These are phyloP conservation scores for Asbolus verrucosus DNA, from an alignment of 1,140 invertebrate species.

Conservation along the genomic window DNA sequence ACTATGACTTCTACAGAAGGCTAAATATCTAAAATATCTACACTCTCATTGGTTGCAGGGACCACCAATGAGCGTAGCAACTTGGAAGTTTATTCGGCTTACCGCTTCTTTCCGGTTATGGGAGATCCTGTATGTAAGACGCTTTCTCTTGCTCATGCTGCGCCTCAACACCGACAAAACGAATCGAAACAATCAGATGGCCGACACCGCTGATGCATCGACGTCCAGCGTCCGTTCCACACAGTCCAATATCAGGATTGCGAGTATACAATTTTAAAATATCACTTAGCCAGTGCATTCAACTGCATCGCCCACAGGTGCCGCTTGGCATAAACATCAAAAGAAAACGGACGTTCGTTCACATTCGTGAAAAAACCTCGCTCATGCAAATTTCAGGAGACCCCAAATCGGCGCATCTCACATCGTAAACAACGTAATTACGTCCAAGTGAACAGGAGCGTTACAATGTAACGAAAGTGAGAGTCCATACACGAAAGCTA, in stretches of 20 bases:
- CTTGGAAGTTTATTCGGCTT: too few relatives aligned
- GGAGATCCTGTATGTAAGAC: too few relatives aligned
- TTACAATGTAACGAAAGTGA: slow-evolving; percentile 13
- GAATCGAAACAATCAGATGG: slow-evolving; percentile 22
- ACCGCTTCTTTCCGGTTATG: too few relatives aligned
- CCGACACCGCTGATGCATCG: too few relatives aligned
- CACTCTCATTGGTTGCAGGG: too few relatives aligned
- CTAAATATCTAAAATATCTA: too few relatives aligned
- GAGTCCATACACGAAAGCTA: neutral
- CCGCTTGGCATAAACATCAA: slow-evolving; percentile 44
- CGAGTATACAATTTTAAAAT: slow-evolving; percentile 38
- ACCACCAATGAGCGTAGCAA: too few relatives aligned
- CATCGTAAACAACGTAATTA: slow-evolving; percentile 26
- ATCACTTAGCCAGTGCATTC: slow-evolving; percentile 44
- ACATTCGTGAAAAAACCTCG: slow-evolving; percentile 29
- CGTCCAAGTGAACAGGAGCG: slow-evolving; percentile 26
- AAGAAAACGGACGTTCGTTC: slow-evolving; percentile 40
- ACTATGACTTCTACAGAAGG: too few relatives aligned
- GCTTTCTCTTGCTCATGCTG: too few relatives aligned
- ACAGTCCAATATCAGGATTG: slow-evolving; percentile 31
- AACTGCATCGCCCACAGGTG: slow-evolving; percentile 45
- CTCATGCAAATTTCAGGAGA: slow-evolving; percentile 34
- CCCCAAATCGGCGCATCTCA: slow-evolving; percentile 2
- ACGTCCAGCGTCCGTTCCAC: neutral
- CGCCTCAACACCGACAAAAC: too few relatives aligned